Conservation (phyloP, 1,140 invertebrate species). For the Diorhabda carinulata region DNA sequence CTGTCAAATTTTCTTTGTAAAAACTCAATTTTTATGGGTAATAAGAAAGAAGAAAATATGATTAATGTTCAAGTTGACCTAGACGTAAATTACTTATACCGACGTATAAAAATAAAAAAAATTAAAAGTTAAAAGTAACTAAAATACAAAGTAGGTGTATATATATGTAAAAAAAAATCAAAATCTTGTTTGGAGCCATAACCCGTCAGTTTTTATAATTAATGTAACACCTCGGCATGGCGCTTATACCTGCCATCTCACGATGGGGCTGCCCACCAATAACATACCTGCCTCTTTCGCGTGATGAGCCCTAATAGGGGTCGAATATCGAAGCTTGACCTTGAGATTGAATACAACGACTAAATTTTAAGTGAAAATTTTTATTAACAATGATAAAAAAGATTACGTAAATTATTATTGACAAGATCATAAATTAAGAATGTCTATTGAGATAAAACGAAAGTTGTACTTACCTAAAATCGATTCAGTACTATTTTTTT, state of each 20-base stretch:
- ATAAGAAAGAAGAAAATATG: no score
- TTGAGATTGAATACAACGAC: no score
- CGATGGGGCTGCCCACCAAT: conserved; percentile 11
- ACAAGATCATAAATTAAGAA: no score
- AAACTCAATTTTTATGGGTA: no score
- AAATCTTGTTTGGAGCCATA: conserved; percentile 32
- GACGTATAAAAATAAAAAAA: no score
- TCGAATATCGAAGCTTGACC: not conserved
- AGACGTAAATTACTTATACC: no score
- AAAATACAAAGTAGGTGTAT: not conserved
- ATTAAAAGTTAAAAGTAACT: not conserved
- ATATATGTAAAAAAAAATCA: conserved; percentile 18
- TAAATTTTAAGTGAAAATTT: no score
- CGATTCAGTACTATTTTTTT: not conserved
- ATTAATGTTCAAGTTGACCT: no score
- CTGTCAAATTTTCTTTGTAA: no score
- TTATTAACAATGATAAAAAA: no score
- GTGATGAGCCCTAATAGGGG: not conserved
- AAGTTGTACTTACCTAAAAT: not conserved
- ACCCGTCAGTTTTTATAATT: conserved; percentile 32
- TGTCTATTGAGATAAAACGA: not conserved
- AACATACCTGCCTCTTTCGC: conserved; percentile 8
- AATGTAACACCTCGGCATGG: conserved; percentile 32
- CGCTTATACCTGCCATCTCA: conserved; percentile 9
- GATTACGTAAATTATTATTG: no score